Percentiles rank a stretch among this genome's conserved stretches.
Evolutionary conservation across 1,140 invertebrate species (phyloP).

Genomic region (Drosophila fuyamai): DNA sequence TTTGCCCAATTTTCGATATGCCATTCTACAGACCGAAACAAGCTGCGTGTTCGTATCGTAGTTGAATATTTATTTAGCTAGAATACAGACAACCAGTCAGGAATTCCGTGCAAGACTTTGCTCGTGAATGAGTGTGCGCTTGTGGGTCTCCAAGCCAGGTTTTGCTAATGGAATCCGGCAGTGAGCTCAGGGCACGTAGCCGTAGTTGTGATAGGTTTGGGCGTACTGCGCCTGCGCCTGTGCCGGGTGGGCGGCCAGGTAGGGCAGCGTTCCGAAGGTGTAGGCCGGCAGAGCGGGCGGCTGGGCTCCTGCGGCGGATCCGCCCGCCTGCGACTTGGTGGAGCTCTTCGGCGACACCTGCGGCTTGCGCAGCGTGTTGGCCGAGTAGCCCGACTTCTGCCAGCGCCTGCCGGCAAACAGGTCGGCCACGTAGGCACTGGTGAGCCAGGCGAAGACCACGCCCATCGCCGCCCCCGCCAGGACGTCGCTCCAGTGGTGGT

Average conservation of each 20-base stretch:
- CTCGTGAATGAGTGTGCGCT: slow-evolving; percentile 1
- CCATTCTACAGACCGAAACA: slow-evolving; percentile 29
- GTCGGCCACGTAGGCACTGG: slow-evolving; percentile 80
- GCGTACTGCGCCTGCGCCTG: slow-evolving; percentile 69
- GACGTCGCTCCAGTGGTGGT: slow-evolving; percentile 95
- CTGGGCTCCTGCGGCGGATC: slow-evolving; percentile 6
- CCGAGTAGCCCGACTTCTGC: slow-evolving; percentile 48
- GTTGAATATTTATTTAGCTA: slow-evolving; percentile 57
- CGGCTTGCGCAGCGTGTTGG: slow-evolving; percentile 58
- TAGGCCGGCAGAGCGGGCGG: slow-evolving; percentile 71
- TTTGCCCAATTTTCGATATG: slow-evolving; percentile 6
- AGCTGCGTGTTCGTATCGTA: slow-evolving; percentile 22
- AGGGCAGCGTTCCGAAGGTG: slow-evolving; percentile 76
- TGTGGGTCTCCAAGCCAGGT: slow-evolving; percentile 7
- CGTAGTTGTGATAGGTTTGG: slow-evolving; percentile 80
- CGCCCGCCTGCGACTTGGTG: slow-evolving; percentile 48
- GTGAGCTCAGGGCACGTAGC: slow-evolving; percentile 70
- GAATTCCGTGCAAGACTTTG: slow-evolving; percentile 22
- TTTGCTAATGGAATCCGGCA: slow-evolving; percentile 16
- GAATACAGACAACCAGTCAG: slow-evolving; percentile 57
- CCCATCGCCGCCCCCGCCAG: slow-evolving; percentile 86
- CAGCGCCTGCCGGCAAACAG: slow-evolving; percentile 69
- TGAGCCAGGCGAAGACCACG: slow-evolving; percentile 85
- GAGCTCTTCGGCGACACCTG: slow-evolving; percentile 68
- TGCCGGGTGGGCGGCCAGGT: slow-evolving; percentile 70